phyloP scores from a whole-genome alignment of 2,888 invertebrate species.

The Nemapogon koenigi region DNA sequence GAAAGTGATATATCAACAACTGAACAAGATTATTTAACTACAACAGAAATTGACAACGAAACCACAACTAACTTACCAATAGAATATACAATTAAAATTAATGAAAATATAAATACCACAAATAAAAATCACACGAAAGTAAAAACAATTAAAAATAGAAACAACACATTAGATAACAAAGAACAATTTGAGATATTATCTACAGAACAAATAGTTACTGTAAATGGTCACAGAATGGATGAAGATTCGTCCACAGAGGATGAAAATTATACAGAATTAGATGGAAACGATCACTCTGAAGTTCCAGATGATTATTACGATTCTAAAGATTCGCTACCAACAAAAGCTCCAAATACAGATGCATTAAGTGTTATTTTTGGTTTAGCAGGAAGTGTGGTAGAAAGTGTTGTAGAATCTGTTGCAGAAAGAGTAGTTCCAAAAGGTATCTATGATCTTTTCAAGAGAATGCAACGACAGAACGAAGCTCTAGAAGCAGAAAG shows the following conservation, averaged over 20 bases:
- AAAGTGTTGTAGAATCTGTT: conserved; percentile 48
- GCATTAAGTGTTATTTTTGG: conserved; percentile 51
- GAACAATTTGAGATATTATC: conserved; percentile 20
- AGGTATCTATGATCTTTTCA: conserved; percentile 45
- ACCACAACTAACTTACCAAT: not conserved
- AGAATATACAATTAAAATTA: conserved; percentile 16
- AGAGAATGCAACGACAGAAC: conserved; percentile 52
- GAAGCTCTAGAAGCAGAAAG: conserved; percentile 52
- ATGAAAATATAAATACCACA: not conserved
- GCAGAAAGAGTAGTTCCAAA: conserved; percentile 54
- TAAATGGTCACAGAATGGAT: conserved; percentile 13
- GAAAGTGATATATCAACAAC: conserved; percentile 23
- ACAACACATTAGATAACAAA: conserved; percentile 9
- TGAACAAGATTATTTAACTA: conserved; percentile 14
- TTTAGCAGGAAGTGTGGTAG: conserved; percentile 52
- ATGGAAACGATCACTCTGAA: conserved; percentile 33
- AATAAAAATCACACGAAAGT: not conserved
- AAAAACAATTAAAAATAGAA: conserved; percentile 5
- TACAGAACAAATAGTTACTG: conserved; percentile 17
- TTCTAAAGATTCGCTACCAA: conserved; percentile 45
- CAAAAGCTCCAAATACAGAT: conserved; percentile 45
- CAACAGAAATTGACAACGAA: not conserved
- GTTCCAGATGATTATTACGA: conserved; percentile 57
- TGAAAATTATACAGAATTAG: conserved; percentile 41
- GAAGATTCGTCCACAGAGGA: conserved; percentile 25